A percentile compares a stretch with the other conserved stretches of the same genome.
These are phyloP conservation scores for Piliocolobus tephrosceles DNA, from an alignment of 2,113 vertebrate species.

Conservation along the genomic window DNA sequence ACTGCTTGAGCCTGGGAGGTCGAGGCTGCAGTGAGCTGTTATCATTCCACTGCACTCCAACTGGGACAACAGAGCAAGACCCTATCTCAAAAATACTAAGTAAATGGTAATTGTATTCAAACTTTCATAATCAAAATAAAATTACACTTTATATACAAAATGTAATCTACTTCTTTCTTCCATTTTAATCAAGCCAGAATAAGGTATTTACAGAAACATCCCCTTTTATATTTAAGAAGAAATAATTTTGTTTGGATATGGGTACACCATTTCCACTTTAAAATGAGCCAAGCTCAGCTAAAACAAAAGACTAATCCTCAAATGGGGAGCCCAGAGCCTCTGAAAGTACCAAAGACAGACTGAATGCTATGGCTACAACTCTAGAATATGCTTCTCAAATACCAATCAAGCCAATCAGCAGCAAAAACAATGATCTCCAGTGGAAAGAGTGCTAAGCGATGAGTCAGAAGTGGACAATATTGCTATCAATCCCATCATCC, in stretches of 20 bases:
- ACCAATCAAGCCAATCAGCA: not conserved
- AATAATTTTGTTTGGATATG: not conserved
- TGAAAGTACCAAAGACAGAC: not conserved
- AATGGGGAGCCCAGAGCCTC: not conserved
- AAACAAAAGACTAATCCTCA: not conserved
- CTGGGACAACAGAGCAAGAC: too few species aligned
- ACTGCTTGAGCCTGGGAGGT: too few species aligned
- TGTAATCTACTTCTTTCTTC: not conserved
- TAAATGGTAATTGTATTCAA: not conserved
- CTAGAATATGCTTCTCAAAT: not conserved
- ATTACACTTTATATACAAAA: not conserved
- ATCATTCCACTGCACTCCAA: too few species aligned
- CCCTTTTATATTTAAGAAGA: not conserved
- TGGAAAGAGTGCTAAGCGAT: accelerated
- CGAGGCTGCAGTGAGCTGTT: too few species aligned
- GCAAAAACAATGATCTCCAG: not conserved
- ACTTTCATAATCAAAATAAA: not conserved
- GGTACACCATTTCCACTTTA: not conserved
- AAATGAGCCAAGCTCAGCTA: not conserved
- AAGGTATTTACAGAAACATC: not conserved
- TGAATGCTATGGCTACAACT: not conserved
- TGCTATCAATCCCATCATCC: not conserved
- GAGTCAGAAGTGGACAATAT: not conserved
- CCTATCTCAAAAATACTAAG: too few species aligned
- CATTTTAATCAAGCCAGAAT: not conserved